Conservation (phyloP, 2,888 invertebrate genomes). For the Pollenia griseotomentosa region DNA sequence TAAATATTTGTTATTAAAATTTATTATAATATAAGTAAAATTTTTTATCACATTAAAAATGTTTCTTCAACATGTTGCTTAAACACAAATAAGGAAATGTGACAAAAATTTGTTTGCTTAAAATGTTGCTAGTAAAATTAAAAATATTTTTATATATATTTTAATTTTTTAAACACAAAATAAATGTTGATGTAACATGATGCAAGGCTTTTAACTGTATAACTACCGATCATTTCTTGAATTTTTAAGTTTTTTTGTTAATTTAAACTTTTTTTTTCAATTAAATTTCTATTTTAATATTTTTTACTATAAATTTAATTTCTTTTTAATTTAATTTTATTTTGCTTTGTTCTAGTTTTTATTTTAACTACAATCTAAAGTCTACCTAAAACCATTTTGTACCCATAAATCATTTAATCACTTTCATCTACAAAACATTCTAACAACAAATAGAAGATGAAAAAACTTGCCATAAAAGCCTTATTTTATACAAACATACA, state of each 20-base stretch:
- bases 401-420: slow-evolving; percentile 73
- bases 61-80: no score
- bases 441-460: slow-evolving; percentile 7
- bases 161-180: no score
- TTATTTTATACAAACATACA: slow-evolving; percentile 21
- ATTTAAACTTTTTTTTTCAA: slow-evolving; percentile 34
- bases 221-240: not conserved
- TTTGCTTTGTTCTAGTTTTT: slow-evolving; percentile 36
- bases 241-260: not conserved
- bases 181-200: no score
- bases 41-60: no score
- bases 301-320: not conserved
- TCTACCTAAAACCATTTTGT: slow-evolving; percentile 65
- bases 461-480: slow-evolving; percentile 48
- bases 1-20: no score
- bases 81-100: no score
- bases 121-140: no score
- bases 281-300: slow-evolving; percentile 4
- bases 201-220: not conserved
- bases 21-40: no score
- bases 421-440: slow-evolving; percentile 72
- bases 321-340: slow-evolving; percentile 1
- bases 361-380: slow-evolving; percentile 19
- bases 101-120: no score
- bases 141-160: no score